Percentiles rank a stretch among this genome's conserved stretches.
Conservation (phyloP, 1,140 invertebrate genomes). For the Arion vulgaris region DNA sequence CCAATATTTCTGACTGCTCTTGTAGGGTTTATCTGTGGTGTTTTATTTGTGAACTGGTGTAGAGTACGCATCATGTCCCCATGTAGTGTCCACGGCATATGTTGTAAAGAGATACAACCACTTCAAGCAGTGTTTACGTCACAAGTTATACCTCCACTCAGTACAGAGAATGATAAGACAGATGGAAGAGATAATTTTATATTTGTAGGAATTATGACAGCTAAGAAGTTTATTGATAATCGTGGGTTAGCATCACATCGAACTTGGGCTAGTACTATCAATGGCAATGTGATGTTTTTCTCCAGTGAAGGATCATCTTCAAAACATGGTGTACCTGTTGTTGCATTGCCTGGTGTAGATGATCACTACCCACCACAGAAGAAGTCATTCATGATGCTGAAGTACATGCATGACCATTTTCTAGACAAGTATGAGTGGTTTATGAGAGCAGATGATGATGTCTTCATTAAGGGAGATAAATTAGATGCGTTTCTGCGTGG, state of each 20-base stretch:
- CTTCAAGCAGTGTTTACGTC: not conserved
- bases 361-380: conserved; percentile 98
- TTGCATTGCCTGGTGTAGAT: conserved; percentile 88
- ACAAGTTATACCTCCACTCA: not conserved
- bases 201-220: conserved; percentile 96
- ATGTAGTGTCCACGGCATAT: conserved; percentile 42
- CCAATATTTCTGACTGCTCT: conserved; percentile 16
- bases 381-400: conserved; percentile 98
- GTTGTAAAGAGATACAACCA: conserved; percentile 40
- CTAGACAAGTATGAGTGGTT: conserved; percentile 96
- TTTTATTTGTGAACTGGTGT: conserved; percentile 47
- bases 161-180: not conserved
- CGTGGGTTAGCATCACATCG: conserved; percentile 90
- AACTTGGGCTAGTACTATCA: conserved; percentile 91
- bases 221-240: conserved; percentile 88
- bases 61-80: conserved; percentile 33
- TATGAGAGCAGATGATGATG: conserved; percentile 96
- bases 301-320: conserved; percentile 79
- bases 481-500: conserved; percentile 89
- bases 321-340: conserved; percentile 77
- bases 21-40: conserved; percentile 44
- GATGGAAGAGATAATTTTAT: conserved; percentile 52
- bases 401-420: conserved; percentile 97
- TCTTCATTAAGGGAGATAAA: conserved; percentile 92
- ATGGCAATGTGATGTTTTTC: conserved; percentile 91